These are phyloP conservation scores for Denticeps clupeoides DNA, from an alignment of 2,797 vertebrate genomes.

Conservation along the genomic window DNA sequence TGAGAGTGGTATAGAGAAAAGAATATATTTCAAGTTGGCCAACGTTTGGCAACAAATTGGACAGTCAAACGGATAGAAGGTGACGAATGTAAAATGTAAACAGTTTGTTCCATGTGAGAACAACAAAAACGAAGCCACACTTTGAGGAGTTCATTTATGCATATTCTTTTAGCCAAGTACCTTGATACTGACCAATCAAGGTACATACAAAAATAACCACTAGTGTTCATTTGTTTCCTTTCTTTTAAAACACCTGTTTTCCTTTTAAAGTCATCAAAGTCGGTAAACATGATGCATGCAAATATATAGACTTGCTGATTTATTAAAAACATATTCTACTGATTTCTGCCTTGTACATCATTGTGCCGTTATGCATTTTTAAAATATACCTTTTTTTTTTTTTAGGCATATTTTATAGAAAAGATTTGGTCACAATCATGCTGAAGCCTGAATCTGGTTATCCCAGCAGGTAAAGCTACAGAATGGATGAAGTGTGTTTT, in stretches of 20 bases:
- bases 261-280: slow-evolving; percentile 35
- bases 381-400: slow-evolving; percentile 47
- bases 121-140: slow-evolving; percentile 20
- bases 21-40: background rate
- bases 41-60: slow-evolving; percentile 13
- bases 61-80: slow-evolving; percentile 21
- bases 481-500: slow-evolving; percentile 47
- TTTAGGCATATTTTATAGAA: slow-evolving; percentile 48
- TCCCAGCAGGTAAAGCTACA: slow-evolving; percentile 70
- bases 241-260: slow-evolving; percentile 26
- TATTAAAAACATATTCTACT: slow-evolving; percentile 38
- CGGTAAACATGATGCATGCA: slow-evolving; percentile 62
- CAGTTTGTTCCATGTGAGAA: slow-evolving; percentile 24
- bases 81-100: slow-evolving; percentile 30
- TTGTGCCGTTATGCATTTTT: slow-evolving; percentile 73
- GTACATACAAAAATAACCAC: slow-evolving; percentile 24
- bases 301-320: slow-evolving; percentile 55
- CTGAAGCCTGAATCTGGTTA: slow-evolving; percentile 70
- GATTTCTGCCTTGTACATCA: slow-evolving; percentile 46
- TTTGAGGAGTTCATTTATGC: slow-evolving; percentile 14
- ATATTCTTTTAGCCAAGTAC: slow-evolving; percentile 11
- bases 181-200: slow-evolving; percentile 23
- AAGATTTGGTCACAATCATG: slow-evolving; percentile 87
- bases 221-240: slow-evolving; percentile 14
- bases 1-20: background rate